Conservation (phyloP, 1,140 invertebrate genomes). For the Bombus sibiricus region DNA sequence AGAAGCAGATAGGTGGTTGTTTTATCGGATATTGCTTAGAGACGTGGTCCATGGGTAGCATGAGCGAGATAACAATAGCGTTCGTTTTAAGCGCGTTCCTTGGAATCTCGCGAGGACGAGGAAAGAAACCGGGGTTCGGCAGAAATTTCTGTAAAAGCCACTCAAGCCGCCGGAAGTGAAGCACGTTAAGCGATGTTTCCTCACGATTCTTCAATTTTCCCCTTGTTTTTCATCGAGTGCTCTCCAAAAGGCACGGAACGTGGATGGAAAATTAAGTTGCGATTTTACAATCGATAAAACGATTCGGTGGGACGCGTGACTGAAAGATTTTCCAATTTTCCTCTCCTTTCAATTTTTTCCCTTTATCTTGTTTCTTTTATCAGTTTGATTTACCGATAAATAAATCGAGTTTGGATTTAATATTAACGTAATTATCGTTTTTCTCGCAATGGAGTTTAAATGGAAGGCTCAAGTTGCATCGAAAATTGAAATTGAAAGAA, state of each 20-base stretch:
- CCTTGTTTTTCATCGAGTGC: constrained; percentile 40
- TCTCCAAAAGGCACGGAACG: not conserved
- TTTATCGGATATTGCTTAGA: constrained; percentile 20
- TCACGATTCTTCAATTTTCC: constrained; percentile 27
- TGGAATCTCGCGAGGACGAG: not conserved
- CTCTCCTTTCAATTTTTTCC: not conserved
- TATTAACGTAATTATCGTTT: not conserved
- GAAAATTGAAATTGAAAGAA: not conserved
- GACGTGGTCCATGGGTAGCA: not conserved
- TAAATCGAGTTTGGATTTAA: not conserved
- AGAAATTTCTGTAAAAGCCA: constrained; percentile 41
- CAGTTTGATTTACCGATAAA: not conserved
- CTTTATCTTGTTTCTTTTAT: not conserved
- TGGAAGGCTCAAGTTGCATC: not conserved
- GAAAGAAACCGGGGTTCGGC: not conserved
- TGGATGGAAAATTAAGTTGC: constrained; percentile 15
- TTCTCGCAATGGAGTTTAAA: not conserved
- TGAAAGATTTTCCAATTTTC: not conserved
- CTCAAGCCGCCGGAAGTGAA: constrained; percentile 19
- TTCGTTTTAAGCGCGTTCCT: constrained; percentile 1
- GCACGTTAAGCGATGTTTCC: constrained; percentile 39
- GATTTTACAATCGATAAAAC: constrained; percentile 13
- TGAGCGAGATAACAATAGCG: not conserved
- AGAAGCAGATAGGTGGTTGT: not conserved
- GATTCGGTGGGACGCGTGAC: not conserved